Conservation (phyloP, 2,888 invertebrate genomes). For the Spodoptera littoralis region DNA sequence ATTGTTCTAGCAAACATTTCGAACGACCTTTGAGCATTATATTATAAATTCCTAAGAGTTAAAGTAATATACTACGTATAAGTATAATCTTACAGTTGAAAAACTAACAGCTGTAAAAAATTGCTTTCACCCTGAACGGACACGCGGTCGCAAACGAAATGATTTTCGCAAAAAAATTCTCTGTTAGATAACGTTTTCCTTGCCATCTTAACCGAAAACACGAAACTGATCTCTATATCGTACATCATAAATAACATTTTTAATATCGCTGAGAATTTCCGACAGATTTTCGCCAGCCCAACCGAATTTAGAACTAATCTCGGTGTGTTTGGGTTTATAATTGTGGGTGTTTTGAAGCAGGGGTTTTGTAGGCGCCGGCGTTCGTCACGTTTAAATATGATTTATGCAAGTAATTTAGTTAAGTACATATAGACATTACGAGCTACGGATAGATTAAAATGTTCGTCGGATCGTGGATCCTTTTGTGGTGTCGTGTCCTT, state of each 20-base stretch:
- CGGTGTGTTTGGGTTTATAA: slow-evolving; percentile 61
- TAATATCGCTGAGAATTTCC: slow-evolving; percentile 45
- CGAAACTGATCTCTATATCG: slow-evolving; percentile 63
- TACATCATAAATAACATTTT: slow-evolving; percentile 63
- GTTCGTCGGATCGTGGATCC: slow-evolving; percentile 72
- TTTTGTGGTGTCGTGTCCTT: slow-evolving; percentile 65
- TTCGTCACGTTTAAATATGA: slow-evolving; percentile 88
- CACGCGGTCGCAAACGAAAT: slow-evolving; percentile 64
- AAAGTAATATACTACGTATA: slow-evolving; percentile 13
- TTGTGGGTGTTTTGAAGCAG: slow-evolving; percentile 55
- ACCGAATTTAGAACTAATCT: slow-evolving; percentile 61
- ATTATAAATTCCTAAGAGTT: slow-evolving; percentile 7
- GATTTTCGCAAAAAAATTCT: slow-evolving; percentile 65
- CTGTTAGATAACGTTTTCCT: slow-evolving; percentile 65
- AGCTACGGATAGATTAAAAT: slow-evolving; percentile 84
- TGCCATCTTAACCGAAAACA: slow-evolving; percentile 29
- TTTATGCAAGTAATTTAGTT: slow-evolving; percentile 88
- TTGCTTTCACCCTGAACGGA: slow-evolving; percentile 15
- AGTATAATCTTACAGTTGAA: slow-evolving; percentile 8
- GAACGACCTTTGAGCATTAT: slow-evolving; percentile 11
- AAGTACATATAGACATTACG: slow-evolving; percentile 86
- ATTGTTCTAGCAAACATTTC: slow-evolving; percentile 24
- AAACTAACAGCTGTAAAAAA: slow-evolving; percentile 22
- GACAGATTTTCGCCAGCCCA: slow-evolving; percentile 22
- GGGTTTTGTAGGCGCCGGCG: slow-evolving; percentile 67